Evolutionary conservation across 1,140 invertebrate genomes (phyloP).

Genomic region (Musca domestica): DNA sequence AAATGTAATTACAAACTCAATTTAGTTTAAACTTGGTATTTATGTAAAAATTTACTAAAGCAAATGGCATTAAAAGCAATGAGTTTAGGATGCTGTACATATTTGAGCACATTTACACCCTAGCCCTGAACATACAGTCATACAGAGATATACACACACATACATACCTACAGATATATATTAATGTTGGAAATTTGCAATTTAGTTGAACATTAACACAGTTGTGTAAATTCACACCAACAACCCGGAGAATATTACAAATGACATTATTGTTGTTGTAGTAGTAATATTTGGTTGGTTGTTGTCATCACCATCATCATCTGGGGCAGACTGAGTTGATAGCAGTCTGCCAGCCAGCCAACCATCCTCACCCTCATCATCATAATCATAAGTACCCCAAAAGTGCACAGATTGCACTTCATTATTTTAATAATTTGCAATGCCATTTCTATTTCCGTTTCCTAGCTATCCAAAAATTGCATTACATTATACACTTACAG

Average conservation of each 20-base stretch:
- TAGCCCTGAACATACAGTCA: not conserved
- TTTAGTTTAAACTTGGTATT: slow-evolving; percentile 6
- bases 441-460: slow-evolving; percentile 13
- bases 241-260: too few species aligned
- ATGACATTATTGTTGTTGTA: not conserved
- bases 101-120: not conserved
- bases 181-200: too few species aligned
- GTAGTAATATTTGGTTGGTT: not conserved
- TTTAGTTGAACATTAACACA: too few species aligned
- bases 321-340: not conserved
- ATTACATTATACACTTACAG: not conserved
- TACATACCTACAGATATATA: not conserved
- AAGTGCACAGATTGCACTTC: slow-evolving; percentile 14
- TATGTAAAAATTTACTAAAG: not conserved
- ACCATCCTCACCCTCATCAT: not conserved
- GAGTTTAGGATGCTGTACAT: too few species aligned
- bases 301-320: not conserved
- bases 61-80: too few species aligned
- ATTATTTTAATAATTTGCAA: slow-evolving; percentile 17
- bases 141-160: not conserved
- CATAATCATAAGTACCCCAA: slow-evolving; percentile 6
- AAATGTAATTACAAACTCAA: slow-evolving; percentile 15
- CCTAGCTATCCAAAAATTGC: not conserved
- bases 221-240: too few species aligned
- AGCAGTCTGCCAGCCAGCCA: too few species aligned